Conservation (phyloP, 2,113 vertebrate species). For the Ornithorhynchus anatinus region DNA sequence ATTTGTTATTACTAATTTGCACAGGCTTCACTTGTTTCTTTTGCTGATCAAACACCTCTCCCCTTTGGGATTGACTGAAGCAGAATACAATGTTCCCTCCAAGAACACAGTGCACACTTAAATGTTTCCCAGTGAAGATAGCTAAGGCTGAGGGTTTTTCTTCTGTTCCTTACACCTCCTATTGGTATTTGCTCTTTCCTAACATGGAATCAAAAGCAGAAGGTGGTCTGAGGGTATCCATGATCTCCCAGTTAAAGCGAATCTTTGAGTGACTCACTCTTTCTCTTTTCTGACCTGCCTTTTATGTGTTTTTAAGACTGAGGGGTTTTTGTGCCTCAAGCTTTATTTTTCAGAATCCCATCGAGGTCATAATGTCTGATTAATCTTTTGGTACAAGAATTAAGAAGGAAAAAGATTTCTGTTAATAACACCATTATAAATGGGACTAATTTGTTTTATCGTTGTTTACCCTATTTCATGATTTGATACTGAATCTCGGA, state of each 20-base stretch:
- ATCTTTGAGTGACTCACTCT: background rate
- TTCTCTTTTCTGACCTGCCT: background rate
- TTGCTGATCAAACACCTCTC: too few species aligned
- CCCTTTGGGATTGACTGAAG: too few species aligned
- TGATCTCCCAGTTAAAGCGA: background rate
- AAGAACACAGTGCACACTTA: too few species aligned
- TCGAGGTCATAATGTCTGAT: background rate
- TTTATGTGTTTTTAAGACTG: background rate
- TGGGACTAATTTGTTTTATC: background rate
- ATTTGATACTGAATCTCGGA: background rate
- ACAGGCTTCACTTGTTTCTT: too few species aligned
- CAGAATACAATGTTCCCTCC: too few species aligned
- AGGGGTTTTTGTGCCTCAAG: background rate
- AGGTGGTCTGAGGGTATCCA: too few species aligned
- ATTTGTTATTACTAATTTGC: too few species aligned
- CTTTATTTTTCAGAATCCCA: background rate
- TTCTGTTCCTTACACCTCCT: too few species aligned
- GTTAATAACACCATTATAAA: slow-evolving; percentile 10
- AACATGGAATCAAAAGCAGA: too few species aligned
- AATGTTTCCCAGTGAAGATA: too few species aligned
- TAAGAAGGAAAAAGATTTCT: background rate
- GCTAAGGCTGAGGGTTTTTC: too few species aligned
- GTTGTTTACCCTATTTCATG: rapidly evolving
- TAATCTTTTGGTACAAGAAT: background rate
- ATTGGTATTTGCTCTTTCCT: too few species aligned